Evolutionary conservation across 2,797 vertebrate genomes (phyloP).

Genomic region (Erithacus rubecula): DNA sequence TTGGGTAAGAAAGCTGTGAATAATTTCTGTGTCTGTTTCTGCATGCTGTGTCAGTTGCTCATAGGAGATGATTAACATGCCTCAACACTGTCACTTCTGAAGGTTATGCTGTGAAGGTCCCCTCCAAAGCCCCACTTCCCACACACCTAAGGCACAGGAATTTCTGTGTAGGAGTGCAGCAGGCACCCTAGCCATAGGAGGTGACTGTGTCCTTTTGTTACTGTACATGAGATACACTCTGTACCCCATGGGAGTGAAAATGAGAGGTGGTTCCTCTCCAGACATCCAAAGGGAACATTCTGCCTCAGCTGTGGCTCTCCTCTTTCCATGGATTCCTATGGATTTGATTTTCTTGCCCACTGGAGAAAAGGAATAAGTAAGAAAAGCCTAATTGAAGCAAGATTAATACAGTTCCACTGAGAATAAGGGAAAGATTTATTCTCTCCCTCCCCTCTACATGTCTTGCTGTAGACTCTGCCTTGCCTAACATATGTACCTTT

Average conservation of each 20-base stretch:
- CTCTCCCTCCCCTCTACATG: neutral
- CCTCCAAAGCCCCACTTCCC: neutral
- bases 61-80: neutral
- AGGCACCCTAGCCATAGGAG: neutral
- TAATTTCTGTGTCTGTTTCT: neutral
- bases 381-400: constrained; percentile 39
- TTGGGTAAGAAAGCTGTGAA: neutral
- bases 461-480: neutral
- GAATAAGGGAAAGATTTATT: constrained; percentile 26
- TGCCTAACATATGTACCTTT: neutral
- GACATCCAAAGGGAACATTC: neutral
- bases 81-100: neutral
- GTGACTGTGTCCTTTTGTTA: neutral
- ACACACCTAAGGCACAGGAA: neutral
- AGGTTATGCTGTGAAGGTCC: neutral
- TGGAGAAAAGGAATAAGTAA: neutral
- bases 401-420: constrained; percentile 5
- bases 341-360: neutral
- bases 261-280: neutral
- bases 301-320: neutral
- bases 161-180: neutral
- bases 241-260: neutral
- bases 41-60: neutral
- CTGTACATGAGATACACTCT: neutral
- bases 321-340: neutral